phyloP scores from a whole-genome alignment of 2,113 vertebrate species.

The Arizona elegans region DNA sequence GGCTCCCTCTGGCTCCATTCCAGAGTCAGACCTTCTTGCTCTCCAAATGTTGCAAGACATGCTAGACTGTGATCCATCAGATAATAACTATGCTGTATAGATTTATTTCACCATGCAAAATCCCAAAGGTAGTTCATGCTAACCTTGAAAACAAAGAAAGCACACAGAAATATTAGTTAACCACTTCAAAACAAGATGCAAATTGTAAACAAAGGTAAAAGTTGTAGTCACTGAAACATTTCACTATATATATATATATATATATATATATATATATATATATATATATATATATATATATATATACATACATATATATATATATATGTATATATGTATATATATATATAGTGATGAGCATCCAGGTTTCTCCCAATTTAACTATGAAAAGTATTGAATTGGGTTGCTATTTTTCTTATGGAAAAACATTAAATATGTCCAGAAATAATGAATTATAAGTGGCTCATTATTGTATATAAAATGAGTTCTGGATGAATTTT shows the following conservation, averaged over 20 bases:
- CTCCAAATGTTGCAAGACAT: constrained; percentile 2
- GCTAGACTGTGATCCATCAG: neutral
- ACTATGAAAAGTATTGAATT: constrained; percentile 35
- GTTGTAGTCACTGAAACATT: constrained; percentile 56
- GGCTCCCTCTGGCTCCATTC: constrained; percentile 24
- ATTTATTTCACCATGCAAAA: constrained; percentile 36
- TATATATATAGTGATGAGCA: neutral
- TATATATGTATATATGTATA: no score
- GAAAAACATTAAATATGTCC: constrained; percentile 24
- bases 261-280: no score
- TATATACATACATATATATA: no score
- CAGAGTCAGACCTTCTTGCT: constrained; percentile 27
- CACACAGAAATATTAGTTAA: constrained; percentile 31
- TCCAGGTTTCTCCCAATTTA: constrained; percentile 32
- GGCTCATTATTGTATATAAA: constrained; percentile 28
- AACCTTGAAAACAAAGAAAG: constrained; percentile 21
- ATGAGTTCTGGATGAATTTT: constrained; percentile 21
- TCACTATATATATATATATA: constrained; percentile 12
- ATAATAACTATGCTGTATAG: constrained; percentile 20
- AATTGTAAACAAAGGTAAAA: constrained; percentile 45
- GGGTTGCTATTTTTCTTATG: constrained; percentile 29
- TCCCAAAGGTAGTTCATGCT: neutral
- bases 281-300: no score
- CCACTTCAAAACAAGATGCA: constrained; percentile 39
- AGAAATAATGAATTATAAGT: constrained; percentile 35